phyloP scores from a whole-genome alignment of 2,797 vertebrate genomes.

The Leucoraja ocellata region DNA sequence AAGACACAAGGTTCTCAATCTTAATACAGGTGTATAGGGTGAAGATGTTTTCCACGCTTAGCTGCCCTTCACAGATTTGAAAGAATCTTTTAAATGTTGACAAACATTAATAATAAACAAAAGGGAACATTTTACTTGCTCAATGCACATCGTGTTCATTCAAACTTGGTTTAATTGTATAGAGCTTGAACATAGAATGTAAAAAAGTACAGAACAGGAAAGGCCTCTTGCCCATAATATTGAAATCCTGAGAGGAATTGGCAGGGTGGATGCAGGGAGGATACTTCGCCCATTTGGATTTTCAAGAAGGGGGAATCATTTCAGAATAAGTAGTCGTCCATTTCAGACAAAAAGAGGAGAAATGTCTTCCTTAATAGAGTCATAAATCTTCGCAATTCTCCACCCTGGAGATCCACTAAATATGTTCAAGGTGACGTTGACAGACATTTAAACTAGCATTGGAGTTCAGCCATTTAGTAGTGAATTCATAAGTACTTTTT shows the following conservation, averaged over 20 bases:
- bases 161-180: background rate
- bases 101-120: background rate
- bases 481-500: background rate
- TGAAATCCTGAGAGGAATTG: too few species aligned
- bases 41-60: background rate
- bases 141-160: background rate
- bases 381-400: too few species aligned
- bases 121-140: background rate
- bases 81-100: background rate
- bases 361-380: too few species aligned
- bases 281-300: background rate
- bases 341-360: too few species aligned
- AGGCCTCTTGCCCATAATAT: too few species aligned
- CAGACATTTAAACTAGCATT: background rate
- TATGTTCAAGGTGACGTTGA: too few species aligned
- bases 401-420: too few species aligned
- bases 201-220: too few species aligned
- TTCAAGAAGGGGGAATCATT: background rate
- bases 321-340: background rate
- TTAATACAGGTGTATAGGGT: background rate
- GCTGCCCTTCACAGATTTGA: background rate
- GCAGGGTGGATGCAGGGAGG: background rate
- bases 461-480: background rate
- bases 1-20: too few species aligned
- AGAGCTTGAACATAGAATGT: background rate